A percentile compares a stretch with the other conserved stretches of the same genome.
Conservation (phyloP, 2,888 invertebrate genomes). For the Eupelmus urozonus region DNA sequence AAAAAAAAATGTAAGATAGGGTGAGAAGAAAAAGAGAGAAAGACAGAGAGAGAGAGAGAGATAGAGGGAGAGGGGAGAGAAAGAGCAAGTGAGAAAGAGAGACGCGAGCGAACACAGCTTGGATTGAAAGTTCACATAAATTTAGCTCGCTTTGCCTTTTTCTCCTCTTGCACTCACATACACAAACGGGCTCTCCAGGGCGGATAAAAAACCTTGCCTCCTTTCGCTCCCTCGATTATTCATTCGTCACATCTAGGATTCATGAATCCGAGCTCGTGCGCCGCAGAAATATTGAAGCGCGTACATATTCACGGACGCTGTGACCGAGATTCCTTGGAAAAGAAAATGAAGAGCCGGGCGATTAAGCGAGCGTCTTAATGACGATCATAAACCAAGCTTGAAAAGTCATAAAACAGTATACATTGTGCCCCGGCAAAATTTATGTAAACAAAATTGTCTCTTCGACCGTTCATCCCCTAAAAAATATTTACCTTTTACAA, state of each 20-base stretch:
- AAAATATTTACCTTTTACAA: too few relatives aligned
- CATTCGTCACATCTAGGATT: constrained; percentile 58
- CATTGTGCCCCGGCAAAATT: too few relatives aligned
- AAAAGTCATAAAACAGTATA: too few relatives aligned
- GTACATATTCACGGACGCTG: constrained; percentile 34
- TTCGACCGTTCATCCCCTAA: too few relatives aligned
- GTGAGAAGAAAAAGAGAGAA: not conserved
- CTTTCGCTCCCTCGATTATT: constrained; percentile 53
- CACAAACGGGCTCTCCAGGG: constrained; percentile 16
- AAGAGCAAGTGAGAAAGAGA: not conserved
- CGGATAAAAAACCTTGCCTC: constrained; percentile 7
- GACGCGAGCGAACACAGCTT: not conserved
- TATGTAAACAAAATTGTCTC: too few relatives aligned
- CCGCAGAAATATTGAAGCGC: constrained; percentile 55
- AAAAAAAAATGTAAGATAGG: constrained; percentile 32
- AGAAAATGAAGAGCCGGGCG: constrained; percentile 5
- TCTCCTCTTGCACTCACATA: not conserved
- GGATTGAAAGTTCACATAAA: constrained; percentile 54
- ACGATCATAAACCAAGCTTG: constrained; percentile 45
- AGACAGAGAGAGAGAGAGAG: not conserved
- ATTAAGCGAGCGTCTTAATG: constrained; percentile 17
- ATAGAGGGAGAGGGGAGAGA: not conserved
- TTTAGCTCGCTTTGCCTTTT: constrained; percentile 9
- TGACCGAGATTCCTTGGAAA: constrained; percentile 46
- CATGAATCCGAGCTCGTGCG: constrained; percentile 42